Conservation (phyloP, 2,113 vertebrate genomes). For the Tursiops truncatus region DNA sequence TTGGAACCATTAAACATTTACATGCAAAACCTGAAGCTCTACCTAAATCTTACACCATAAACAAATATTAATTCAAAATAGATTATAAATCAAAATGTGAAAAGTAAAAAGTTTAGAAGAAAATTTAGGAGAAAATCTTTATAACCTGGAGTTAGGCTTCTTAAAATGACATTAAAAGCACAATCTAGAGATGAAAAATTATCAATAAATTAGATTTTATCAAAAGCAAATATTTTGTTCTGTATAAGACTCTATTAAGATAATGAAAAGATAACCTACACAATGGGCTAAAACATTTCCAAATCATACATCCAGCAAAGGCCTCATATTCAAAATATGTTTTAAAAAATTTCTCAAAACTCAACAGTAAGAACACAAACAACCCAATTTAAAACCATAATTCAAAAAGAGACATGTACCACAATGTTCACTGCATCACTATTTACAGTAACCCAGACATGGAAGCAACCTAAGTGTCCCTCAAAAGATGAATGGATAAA, state of each 20-base stretch:
- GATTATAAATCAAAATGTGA: neutral
- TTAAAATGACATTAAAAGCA: neutral
- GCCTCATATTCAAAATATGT: neutral
- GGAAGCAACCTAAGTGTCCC: too few species aligned
- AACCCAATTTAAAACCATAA: neutral
- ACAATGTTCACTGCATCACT: too few species aligned
- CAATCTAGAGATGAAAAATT: neutral
- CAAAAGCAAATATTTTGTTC: neutral
- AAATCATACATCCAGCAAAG: neutral
- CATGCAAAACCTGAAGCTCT: neutral
- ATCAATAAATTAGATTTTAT: neutral
- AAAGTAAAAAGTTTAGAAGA: neutral
- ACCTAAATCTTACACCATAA: neutral
- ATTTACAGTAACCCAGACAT: too few species aligned
- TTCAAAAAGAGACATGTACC: too few species aligned
- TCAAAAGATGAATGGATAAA: too few species aligned
- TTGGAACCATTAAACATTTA: neutral
- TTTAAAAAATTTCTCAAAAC: neutral
- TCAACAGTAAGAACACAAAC: neutral
- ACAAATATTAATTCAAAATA: neutral
- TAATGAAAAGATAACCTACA: neutral
- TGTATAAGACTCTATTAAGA: neutral
- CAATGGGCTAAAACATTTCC: neutral
- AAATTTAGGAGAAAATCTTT: neutral
- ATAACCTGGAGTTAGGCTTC: neutral